A percentile compares a stretch with the other conserved stretches of the same genome.
Conservation (phyloP, 2,888 invertebrate genomes). For the Seira ritae region DNA sequence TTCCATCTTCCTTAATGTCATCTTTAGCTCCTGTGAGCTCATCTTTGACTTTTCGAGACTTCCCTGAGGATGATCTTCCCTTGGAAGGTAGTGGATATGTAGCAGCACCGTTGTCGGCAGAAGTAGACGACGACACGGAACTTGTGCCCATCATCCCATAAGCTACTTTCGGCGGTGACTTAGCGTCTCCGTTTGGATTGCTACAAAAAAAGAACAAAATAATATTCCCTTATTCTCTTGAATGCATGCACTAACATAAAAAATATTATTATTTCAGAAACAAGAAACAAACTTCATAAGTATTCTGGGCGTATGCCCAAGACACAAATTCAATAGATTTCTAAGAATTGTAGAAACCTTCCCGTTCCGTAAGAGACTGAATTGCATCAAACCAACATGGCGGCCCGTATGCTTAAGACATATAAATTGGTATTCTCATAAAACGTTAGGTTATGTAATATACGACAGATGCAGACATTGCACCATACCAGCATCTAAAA, state of each 20-base stretch:
- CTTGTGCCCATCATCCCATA: constrained; percentile 27
- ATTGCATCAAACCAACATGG: too few species aligned
- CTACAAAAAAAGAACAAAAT: constrained; percentile 77
- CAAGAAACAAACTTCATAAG: background rate
- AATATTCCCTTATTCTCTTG: too few species aligned
- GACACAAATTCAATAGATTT: background rate
- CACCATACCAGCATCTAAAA: background rate
- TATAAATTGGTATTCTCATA: background rate
- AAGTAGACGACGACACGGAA: constrained; percentile 6
- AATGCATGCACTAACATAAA: too few species aligned
- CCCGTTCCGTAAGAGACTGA: too few species aligned
- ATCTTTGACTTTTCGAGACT: constrained; percentile 57
- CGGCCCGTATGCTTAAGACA: background rate
- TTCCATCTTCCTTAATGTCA: constrained; percentile 10
- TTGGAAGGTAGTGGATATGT: constrained; percentile 40
- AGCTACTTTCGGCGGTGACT: constrained; percentile 52
- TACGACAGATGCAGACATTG: background rate
- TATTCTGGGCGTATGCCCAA: background rate
- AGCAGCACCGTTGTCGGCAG: constrained; percentile 22
- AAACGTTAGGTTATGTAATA: background rate
- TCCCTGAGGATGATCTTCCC: constrained; percentile 40
- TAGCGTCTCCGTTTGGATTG: constrained; percentile 85
- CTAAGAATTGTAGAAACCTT: too few species aligned
- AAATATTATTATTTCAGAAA: background rate
- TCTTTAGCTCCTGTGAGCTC: constrained; percentile 15